Evolutionary conservation across 1,140 invertebrate species (phyloP).

Genomic region (Pollicipes pollicipes): DNA sequence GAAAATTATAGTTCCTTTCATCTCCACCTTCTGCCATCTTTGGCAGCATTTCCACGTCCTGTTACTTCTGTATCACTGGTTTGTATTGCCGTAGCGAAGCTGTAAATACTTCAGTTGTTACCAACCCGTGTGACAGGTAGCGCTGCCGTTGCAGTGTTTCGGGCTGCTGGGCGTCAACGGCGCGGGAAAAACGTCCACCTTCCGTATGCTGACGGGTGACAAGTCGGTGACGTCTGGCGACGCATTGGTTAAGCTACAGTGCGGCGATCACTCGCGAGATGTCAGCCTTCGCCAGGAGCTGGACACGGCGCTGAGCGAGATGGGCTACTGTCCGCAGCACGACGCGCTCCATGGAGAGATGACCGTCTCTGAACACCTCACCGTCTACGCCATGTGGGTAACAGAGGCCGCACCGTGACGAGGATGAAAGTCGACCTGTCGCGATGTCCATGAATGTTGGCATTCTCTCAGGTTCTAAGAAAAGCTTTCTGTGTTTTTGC

Average conservation of each 20-base stretch:
- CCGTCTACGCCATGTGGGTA: background rate
- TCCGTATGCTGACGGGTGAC: conserved; percentile 43
- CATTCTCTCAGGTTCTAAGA: too few relatives aligned
- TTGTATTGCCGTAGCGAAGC: too few relatives aligned
- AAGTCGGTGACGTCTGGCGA: conserved; percentile 31
- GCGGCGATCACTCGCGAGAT: conserved; percentile 6
- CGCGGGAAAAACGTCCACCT: conserved; percentile 39
- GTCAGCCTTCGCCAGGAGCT: conserved; percentile 17
- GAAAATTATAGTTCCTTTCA: too few relatives aligned
- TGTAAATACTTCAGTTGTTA: too few relatives aligned
- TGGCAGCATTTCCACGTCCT: too few relatives aligned
- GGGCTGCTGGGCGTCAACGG: conserved; percentile 28
- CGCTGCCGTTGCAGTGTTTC: conserved; percentile 27
- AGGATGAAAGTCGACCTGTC: too few relatives aligned
- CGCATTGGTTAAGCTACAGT: conserved; percentile 27
- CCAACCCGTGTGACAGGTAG: too few relatives aligned
- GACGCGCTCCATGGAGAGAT: conserved; percentile 31
- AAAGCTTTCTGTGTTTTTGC: too few relatives aligned
- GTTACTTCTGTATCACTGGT: too few relatives aligned
- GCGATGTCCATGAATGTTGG: too few relatives aligned
- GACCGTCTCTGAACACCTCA: conserved; percentile 26
- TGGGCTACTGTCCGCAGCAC: conserved; percentile 35
- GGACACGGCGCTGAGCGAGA: conserved; percentile 15
- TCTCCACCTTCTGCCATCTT: too few relatives aligned
- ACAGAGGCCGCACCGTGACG: too few relatives aligned